phyloP scores from a whole-genome alignment of 2,113 vertebrate species.

The Chiloscyllium plagiosum region DNA sequence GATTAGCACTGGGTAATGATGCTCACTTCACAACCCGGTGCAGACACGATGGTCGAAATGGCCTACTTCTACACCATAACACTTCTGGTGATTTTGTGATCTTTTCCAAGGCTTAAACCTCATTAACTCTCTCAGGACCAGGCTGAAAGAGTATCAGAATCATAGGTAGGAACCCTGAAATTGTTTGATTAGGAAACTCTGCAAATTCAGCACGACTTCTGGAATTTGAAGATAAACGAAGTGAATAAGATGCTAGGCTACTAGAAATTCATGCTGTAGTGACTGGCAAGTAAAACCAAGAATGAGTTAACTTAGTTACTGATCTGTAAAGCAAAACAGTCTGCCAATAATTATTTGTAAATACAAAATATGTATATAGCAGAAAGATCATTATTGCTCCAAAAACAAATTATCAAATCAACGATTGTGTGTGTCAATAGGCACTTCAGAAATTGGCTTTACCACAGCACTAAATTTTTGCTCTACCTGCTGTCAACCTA shows the following conservation, averaged over 20 bases:
- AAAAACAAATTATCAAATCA: neutral
- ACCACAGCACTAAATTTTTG: neutral
- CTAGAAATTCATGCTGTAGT: neutral
- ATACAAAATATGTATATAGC: neutral
- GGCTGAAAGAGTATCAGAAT: too few relatives aligned
- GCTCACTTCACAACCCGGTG: too few relatives aligned
- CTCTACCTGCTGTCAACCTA: neutral
- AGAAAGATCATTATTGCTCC: neutral
- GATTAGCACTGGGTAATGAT: too few relatives aligned
- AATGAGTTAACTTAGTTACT: neutral
- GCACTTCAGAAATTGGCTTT: neutral
- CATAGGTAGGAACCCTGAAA: neutral
- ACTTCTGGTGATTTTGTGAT: too few relatives aligned
- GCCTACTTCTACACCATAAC: too few relatives aligned
- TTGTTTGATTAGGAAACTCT: neutral
- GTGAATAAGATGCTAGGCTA: too few relatives aligned
- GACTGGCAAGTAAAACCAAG: neutral
- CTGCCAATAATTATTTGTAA: neutral
- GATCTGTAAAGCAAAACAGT: neutral
- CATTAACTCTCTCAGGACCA: neutral
- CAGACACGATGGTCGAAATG: too few relatives aligned
- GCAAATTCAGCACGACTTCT: neutral
- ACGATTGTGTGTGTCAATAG: neutral
- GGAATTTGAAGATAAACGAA: neutral
- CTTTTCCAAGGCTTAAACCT: neutral